Conservation (phyloP, 2,888 invertebrate species). For the Resseliella maxima region DNA sequence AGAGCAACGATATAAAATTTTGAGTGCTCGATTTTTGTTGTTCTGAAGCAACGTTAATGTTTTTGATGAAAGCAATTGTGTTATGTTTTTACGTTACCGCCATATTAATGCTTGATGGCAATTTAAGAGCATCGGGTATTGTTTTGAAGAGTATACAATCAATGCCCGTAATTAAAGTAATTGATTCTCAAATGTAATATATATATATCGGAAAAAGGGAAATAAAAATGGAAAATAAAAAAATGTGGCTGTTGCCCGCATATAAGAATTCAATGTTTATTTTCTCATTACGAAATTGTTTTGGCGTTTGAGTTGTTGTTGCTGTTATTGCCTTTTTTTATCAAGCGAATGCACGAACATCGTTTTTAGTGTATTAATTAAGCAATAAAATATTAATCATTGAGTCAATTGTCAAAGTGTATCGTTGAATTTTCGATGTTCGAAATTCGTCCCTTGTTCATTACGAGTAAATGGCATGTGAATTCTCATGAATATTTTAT, state of each 20-base stretch:
- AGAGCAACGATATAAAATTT: too few relatives aligned
- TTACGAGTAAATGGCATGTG: constrained; percentile 31
- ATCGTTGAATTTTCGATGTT: not conserved
- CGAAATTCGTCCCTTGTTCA: not conserved
- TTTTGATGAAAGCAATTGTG: constrained; percentile 16
- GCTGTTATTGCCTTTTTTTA: not conserved
- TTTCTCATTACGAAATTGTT: constrained; percentile 3
- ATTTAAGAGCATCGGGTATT: constrained; percentile 17
- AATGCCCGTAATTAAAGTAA: constrained; percentile 41
- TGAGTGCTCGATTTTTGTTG: not conserved
- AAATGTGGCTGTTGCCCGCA: not conserved
- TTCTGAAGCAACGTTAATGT: not conserved
- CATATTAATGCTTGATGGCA: constrained; percentile 6
- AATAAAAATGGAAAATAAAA: not conserved
- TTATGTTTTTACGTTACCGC: not conserved
- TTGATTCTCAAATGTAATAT: constrained; percentile 16
- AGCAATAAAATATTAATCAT: not conserved
- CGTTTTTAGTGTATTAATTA: constrained; percentile 11
- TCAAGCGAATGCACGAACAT: not conserved
- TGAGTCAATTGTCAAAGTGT: not conserved
- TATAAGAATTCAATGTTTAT: constrained; percentile 14
- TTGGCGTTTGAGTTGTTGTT: too few relatives aligned
- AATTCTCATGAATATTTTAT: constrained; percentile 41
- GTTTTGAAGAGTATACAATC: constrained; percentile 43
- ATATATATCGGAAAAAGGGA: not conserved